These are phyloP conservation scores for Hylaeus anthracinus DNA, from an alignment of 1,140 invertebrate genomes.

Conservation along the genomic window DNA sequence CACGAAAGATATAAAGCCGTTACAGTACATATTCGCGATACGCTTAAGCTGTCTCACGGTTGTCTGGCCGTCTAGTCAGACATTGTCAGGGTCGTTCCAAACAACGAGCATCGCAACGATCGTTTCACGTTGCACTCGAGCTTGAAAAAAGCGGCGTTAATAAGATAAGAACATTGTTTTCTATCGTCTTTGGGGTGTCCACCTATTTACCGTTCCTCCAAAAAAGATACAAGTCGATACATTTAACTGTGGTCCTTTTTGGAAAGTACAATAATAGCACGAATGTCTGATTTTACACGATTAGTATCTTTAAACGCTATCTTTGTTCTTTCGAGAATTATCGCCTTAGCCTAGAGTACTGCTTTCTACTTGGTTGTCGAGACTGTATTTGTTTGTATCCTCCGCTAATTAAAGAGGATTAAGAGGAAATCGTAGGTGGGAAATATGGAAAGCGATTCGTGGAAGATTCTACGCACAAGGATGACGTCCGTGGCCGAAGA, in stretches of 20 bases:
- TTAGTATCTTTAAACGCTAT: background rate
- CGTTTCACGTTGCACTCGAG: conserved; percentile 28
- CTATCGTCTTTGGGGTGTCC: background rate
- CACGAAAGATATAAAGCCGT: background rate
- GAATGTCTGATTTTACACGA: background rate
- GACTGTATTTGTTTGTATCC: background rate
- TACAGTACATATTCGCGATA: background rate
- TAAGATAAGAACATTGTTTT: conserved; percentile 35
- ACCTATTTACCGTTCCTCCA: background rate
- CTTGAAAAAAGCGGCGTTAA: conserved; percentile 40
- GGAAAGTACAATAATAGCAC: background rate
- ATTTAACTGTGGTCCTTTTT: background rate
- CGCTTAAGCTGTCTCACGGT: conserved; percentile 21
- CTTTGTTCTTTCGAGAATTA: background rate
- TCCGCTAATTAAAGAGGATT: conserved; percentile 21
- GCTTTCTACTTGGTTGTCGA: background rate
- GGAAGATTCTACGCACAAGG: conserved; percentile 24
- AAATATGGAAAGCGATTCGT: conserved; percentile 10
- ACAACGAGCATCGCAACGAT: conserved; percentile 45
- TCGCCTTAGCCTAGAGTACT: background rate
- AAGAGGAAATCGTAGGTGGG: conserved; percentile 28
- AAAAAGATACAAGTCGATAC: conserved; percentile 12
- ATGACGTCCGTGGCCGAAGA: conserved; percentile 35
- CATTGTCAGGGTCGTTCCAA: conserved; percentile 55
- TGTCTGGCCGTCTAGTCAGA: conserved; percentile 28